Conservation (phyloP, 2,888 invertebrate species). For the Oligia strigilis region DNA sequence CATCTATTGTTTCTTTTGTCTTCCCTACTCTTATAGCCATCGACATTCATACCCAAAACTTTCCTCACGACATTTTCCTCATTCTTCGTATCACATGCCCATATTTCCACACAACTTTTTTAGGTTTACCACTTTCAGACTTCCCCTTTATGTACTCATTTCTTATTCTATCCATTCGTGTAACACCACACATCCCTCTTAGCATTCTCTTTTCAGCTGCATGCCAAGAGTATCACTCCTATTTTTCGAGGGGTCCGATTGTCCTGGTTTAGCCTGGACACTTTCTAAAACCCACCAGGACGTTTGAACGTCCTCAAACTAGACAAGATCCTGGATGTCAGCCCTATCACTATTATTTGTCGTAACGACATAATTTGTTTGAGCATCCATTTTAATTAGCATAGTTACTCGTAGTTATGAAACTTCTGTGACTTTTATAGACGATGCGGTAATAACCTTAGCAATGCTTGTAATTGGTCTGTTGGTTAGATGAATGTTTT, state of each 20-base stretch:
- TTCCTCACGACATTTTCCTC: neutral
- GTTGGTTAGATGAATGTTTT: constrained; percentile 28
- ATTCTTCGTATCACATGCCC: neutral
- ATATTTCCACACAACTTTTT: neutral
- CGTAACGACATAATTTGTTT: constrained; percentile 42
- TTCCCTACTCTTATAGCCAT: too few relatives aligned
- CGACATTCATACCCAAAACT: neutral
- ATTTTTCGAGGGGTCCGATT: neutral
- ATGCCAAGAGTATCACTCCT: too few relatives aligned
- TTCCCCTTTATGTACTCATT: neutral
- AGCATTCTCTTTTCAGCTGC: neutral
- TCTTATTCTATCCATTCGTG: neutral
- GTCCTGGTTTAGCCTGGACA: neutral
- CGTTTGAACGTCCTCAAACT: neutral
- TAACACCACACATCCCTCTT: neutral
- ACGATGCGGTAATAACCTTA: constrained; percentile 24
- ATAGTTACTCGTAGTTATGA: constrained; percentile 47
- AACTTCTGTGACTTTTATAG: constrained; percentile 49
- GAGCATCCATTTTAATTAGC: constrained; percentile 54
- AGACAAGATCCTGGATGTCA: neutral
- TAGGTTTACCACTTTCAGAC: neutral
- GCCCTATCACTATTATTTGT: constrained; percentile 22
- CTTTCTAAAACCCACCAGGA: neutral
- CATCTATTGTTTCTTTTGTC: too few relatives aligned
- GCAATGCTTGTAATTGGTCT: constrained; percentile 32